phyloP scores from a whole-genome alignment of 2,888 invertebrate genomes.

The Tanypteryx hageni region DNA sequence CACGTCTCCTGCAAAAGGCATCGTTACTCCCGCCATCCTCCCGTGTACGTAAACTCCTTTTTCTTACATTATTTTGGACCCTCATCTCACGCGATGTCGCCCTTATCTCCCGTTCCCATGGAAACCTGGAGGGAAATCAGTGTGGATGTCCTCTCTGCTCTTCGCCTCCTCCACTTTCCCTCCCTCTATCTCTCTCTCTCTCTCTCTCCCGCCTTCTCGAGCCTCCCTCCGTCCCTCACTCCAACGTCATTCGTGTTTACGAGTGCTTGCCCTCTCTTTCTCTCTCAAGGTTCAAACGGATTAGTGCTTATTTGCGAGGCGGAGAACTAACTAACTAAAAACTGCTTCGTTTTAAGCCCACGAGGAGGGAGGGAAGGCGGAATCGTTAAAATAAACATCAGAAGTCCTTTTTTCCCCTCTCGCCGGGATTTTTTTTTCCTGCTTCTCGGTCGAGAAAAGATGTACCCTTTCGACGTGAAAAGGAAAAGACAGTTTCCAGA shows the following conservation, averaged over 20 bases:
- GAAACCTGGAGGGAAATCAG: conserved; percentile 32
- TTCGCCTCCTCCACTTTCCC: too few species aligned
- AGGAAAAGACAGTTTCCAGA: neutral
- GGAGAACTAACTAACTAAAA: conserved; percentile 21
- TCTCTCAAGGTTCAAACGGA: neutral
- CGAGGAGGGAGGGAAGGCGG: neutral
- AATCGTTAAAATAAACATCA: conserved; percentile 7
- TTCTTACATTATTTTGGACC: conserved; percentile 14
- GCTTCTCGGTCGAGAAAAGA: neutral
- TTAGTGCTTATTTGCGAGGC: conserved; percentile 15
- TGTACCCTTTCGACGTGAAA: neutral
- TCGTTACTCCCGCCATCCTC: neutral
- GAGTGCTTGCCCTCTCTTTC: neutral
- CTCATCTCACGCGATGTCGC: conserved; percentile 7
- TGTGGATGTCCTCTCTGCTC: neutral
- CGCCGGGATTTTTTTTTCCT: neutral
- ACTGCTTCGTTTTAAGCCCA: conserved; percentile 1
- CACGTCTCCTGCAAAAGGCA: neutral
- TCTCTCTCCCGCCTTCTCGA: neutral
- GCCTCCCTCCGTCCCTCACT: neutral
- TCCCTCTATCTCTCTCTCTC: neutral
- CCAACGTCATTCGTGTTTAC: conserved; percentile 9
- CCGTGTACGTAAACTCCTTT: neutral
- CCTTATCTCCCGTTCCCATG: conserved; percentile 6
- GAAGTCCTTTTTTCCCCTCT: neutral